Percentiles rank a stretch among this genome's conserved stretches.
Evolutionary conservation across 2,888 invertebrate genomes (phyloP).

Genomic region (Tinea pellionella): DNA sequence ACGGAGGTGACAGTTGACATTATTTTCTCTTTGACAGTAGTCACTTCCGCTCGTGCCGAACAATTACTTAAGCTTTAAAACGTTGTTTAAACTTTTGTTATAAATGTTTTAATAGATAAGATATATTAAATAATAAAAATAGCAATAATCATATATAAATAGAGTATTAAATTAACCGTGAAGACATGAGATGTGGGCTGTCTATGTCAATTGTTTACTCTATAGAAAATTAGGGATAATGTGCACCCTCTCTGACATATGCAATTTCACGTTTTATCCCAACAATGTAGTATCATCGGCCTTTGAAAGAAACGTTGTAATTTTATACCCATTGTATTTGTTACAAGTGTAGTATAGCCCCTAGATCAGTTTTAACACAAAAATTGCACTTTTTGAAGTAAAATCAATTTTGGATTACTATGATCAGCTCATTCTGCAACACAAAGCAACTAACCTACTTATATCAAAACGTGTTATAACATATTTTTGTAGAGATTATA

Average conservation of each 20-base stretch:
- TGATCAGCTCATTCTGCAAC: no score
- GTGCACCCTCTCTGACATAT: constrained; percentile 34
- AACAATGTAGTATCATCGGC: constrained; percentile 21
- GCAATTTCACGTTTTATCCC: constrained; percentile 34
- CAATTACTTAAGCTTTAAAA: no score
- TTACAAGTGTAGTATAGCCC: constrained; percentile 7
- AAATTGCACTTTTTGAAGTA: no score
- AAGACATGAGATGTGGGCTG: constrained; percentile 36
- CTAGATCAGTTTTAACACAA: no score
- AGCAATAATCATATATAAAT: not conserved
- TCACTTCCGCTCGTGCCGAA: no score
- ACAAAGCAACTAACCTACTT: no score
- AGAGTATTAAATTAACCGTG: constrained; percentile 1
- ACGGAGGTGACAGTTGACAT: no score
- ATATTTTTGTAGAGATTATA: no score
- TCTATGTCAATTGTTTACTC: constrained; percentile 27
- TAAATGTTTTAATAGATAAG: not conserved
- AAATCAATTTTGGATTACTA: no score
- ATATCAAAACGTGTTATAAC: no score
- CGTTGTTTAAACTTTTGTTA: no score
- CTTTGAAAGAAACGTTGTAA: not conserved
- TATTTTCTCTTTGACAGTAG: no score
- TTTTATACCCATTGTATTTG: constrained; percentile 7
- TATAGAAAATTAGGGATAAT: constrained; percentile 61
- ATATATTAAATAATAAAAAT: not conserved